These are phyloP conservation scores for Caretta caretta DNA, from an alignment of 2,113 vertebrate genomes.

Conservation along the genomic window DNA sequence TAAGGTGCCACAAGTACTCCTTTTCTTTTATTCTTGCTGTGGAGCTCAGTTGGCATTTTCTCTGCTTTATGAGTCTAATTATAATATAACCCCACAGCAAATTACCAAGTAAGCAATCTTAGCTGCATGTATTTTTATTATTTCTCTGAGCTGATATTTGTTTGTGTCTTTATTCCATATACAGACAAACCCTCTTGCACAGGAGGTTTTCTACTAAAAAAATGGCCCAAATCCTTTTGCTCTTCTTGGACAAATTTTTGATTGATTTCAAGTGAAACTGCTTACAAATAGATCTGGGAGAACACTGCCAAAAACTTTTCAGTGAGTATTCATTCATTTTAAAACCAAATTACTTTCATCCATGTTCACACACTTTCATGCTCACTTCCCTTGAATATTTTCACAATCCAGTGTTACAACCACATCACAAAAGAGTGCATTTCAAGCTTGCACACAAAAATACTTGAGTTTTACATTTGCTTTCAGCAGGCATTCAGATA, in stretches of 20 bases:
- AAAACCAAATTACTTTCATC: not conserved
- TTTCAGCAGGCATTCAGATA: not conserved
- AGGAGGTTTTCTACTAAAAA: not conserved
- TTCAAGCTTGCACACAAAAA: not conserved
- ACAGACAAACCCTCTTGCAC: not conserved
- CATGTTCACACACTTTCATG: not conserved
- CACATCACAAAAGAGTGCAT: not conserved
- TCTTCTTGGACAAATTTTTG: not conserved
- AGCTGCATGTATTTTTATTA: not conserved
- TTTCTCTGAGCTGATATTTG: not conserved
- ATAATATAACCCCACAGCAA: constrained; percentile 42
- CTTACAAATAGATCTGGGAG: not conserved
- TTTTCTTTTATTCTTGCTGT: not conserved
- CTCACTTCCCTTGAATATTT: not conserved
- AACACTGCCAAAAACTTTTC: not conserved
- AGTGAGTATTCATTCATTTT: not conserved
- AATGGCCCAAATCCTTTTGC: not conserved
- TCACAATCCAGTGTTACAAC: fast-evolving
- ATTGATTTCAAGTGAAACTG: not conserved
- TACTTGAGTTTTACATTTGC: not conserved
- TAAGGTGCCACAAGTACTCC: too few species aligned
- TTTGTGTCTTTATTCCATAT: not conserved
- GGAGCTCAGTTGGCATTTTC: constrained; percentile 26
- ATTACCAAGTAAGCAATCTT: constrained; percentile 6
- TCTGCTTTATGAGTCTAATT: constrained; percentile 14